phyloP scores from a whole-genome alignment of 2,888 invertebrate species.

The Teinopalpus imperialis region DNA sequence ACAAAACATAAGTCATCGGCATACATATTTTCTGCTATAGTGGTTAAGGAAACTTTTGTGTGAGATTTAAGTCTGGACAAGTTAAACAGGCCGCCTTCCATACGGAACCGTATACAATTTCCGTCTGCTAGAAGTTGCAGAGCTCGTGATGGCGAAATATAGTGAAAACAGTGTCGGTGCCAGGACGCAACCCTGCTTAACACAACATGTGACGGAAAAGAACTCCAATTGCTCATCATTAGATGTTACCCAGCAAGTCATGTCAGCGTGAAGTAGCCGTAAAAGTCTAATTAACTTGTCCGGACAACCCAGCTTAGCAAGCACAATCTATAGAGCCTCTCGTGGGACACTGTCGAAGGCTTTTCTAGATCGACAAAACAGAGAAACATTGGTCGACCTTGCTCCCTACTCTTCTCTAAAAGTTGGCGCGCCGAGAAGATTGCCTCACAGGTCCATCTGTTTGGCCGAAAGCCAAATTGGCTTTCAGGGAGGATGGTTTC shows the following conservation, averaged over 20 bases:
- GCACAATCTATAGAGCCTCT: slow-evolving; percentile 16
- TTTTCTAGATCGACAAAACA: slow-evolving; percentile 26
- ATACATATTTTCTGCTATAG: not conserved
- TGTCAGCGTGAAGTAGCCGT: slow-evolving; percentile 21
- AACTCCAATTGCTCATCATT: slow-evolving; percentile 7
- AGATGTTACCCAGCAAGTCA: slow-evolving; percentile 13
- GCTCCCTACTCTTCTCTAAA: slow-evolving; percentile 20
- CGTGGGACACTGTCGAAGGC: slow-evolving; percentile 3
- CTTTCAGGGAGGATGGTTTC: slow-evolving; percentile 30
- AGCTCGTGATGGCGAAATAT: slow-evolving; percentile 21
- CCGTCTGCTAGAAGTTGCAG: slow-evolving; percentile 22
- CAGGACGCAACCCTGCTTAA: slow-evolving; percentile 3
- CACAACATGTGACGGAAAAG: slow-evolving; percentile 10
- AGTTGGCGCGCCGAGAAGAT: slow-evolving; percentile 15
- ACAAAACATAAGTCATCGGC: not conserved
- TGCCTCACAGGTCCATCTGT: slow-evolving; percentile 10
- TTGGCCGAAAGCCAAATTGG: slow-evolving; percentile 29
- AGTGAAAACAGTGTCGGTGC: slow-evolving; percentile 1
- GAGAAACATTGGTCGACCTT: slow-evolving; percentile 14
- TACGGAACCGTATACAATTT: not conserved
- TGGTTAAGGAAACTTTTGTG: not conserved
- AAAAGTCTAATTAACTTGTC: slow-evolving; percentile 24
- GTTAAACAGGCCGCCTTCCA: not conserved
- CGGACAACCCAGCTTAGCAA: slow-evolving; percentile 24
- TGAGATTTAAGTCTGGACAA: not conserved